Conservation (phyloP, 2,888 invertebrate genomes). For the Helobdella robusta region DNA sequence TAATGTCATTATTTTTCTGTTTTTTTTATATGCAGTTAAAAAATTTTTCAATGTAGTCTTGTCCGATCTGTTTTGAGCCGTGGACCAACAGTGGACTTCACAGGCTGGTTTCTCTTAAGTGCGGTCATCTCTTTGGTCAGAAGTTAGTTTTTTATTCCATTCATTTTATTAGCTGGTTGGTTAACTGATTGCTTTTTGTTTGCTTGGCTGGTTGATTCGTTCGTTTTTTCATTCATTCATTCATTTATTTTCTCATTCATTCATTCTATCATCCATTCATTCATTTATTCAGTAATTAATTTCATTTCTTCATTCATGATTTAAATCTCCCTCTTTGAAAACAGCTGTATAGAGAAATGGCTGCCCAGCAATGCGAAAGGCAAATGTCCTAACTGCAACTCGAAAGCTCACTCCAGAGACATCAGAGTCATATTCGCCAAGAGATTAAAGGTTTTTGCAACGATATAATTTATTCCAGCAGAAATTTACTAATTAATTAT, state of each 20-base stretch:
- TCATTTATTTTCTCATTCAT: too few relatives aligned
- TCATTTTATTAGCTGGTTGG: too few relatives aligned
- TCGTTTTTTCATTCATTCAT: too few relatives aligned
- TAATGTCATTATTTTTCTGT: not conserved
- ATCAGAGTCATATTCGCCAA: slow-evolving; percentile 71
- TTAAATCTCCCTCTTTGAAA: not conserved
- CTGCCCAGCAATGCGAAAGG: slow-evolving; percentile 54
- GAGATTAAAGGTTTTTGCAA: slow-evolving; percentile 55
- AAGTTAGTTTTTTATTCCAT: slow-evolving; percentile 37
- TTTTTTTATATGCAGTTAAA: too few relatives aligned
- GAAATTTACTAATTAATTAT: too few relatives aligned
- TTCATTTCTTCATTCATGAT: not conserved
- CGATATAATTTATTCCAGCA: too few relatives aligned
- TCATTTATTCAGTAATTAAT: too few relatives aligned
- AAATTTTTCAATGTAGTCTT: slow-evolving; percentile 55
- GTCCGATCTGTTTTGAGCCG: slow-evolving; percentile 76
- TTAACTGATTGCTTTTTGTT: too few relatives aligned
- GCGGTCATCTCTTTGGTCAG: slow-evolving; percentile 81
- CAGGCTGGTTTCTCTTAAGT: slow-evolving; percentile 72
- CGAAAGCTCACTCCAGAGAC: slow-evolving; percentile 61
- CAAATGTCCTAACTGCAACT: slow-evolving; percentile 79
- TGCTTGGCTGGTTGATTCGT: too few relatives aligned
- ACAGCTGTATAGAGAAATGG: slow-evolving; percentile 67
- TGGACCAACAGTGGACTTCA: slow-evolving; percentile 81
- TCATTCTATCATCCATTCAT: too few relatives aligned